Evolutionary conservation across 2,113 vertebrate genomes (phyloP).

Genomic region (Eleginops maclovinus): DNA sequence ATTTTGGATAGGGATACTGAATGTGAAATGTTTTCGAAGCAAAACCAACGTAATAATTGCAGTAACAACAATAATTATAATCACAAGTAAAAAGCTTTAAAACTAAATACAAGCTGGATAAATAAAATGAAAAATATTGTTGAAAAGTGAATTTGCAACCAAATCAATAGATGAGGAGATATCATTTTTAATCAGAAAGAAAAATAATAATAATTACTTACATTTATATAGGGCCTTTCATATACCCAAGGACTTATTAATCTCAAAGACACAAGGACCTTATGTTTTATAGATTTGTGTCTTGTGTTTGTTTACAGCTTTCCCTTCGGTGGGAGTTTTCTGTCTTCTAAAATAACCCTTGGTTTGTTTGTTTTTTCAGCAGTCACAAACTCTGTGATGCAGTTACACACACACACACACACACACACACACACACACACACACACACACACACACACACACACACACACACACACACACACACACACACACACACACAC

Average conservation of each 20-base stretch:
- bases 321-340: conserved; percentile 45
- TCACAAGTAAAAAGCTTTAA: not conserved
- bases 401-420: not conserved
- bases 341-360: conserved; percentile 51
- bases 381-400: conserved; percentile 19
- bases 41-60: not conserved
- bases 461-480: not conserved
- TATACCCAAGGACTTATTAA: too few species aligned
- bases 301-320: conserved; percentile 6
- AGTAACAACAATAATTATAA: not conserved
- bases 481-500: not conserved
- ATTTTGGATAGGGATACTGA: too few species aligned
- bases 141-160: not conserved
- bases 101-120: not conserved
- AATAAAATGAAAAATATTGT: not conserved
- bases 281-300: not conserved
- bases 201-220: too few species aligned
- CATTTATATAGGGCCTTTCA: too few species aligned
- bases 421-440: not conserved
- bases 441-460: not conserved
- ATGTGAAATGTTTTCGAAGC: not conserved
- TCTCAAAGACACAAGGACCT: not conserved
- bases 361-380: conserved; percentile 16
- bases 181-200: too few species aligned
- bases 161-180: not conserved